Conservation (phyloP, 2,797 vertebrate genomes). For the Lates japonicus region DNA sequence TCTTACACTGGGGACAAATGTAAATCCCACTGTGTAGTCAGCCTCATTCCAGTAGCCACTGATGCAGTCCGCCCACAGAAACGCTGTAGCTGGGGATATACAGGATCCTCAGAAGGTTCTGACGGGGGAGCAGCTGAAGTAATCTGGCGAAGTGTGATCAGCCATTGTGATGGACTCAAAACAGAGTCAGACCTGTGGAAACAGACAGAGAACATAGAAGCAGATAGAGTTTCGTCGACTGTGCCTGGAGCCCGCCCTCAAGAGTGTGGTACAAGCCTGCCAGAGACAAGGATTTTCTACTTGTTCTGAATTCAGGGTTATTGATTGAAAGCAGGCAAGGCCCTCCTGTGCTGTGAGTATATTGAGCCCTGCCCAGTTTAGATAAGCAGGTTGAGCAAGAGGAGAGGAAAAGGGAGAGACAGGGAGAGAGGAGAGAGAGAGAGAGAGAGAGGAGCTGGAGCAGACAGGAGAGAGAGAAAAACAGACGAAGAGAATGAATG, state of each 20-base stretch:
- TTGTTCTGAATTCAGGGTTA: conserved; percentile 90
- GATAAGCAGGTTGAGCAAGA: conserved; percentile 87
- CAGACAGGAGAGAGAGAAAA: conserved; percentile 46
- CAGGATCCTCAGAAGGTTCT: conserved; percentile 86
- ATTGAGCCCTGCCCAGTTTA: conserved; percentile 82
- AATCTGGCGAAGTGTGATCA: conserved; percentile 85
- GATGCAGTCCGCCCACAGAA: conserved; percentile 93
- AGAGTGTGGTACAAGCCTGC: conserved; percentile 81
- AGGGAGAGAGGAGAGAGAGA: conserved; percentile 46
- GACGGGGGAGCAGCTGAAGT: conserved; percentile 90
- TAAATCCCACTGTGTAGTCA: conserved; percentile 85
- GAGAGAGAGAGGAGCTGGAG: conserved; percentile 55
- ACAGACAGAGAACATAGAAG: conserved; percentile 64
- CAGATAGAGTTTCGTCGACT: conserved; percentile 58
- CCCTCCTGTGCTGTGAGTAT: conserved; percentile 80
- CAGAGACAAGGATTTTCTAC: conserved; percentile 85
- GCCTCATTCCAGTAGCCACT: conserved; percentile 91
- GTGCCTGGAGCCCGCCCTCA: conserved; percentile 78
- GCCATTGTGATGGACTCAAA: conserved; percentile 80
- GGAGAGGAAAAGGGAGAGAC: conserved; percentile 54
- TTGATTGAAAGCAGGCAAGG: conserved; percentile 89
- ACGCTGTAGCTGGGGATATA: conserved; percentile 92
- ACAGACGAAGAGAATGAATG: conserved; percentile 79
- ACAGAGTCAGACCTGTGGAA: conserved; percentile 66
- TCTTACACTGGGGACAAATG: conserved; percentile 90